A percentile compares a stretch with the other conserved stretches of the same genome.
Evolutionary conservation across 2,797 vertebrate species (phyloP).

Genomic region (Strix occidentalis): DNA sequence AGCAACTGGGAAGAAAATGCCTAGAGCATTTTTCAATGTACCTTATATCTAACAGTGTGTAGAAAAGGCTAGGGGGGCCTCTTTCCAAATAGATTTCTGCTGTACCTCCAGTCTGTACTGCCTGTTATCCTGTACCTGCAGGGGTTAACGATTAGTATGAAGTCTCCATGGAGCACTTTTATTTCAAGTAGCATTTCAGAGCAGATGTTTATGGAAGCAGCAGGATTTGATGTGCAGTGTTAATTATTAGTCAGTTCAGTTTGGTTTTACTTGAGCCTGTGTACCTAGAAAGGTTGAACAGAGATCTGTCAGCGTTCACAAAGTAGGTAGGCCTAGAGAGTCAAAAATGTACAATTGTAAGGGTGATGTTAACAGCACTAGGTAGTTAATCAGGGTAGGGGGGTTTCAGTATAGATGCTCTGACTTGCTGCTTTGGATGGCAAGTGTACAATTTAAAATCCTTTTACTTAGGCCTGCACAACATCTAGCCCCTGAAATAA

Average conservation of each 20-base stretch:
- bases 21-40: not conserved
- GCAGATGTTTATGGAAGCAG: not conserved
- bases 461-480: not conserved
- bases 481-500: not conserved
- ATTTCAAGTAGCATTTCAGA: conserved; percentile 13
- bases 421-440: not conserved
- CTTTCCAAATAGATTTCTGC: not conserved
- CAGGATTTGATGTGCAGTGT: conserved; percentile 3
- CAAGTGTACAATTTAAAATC: not conserved
- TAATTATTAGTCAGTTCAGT: conserved; percentile 20
- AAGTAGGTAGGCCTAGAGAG: not conserved
- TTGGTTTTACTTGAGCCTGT: not conserved
- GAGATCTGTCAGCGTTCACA: not conserved
- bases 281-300: not conserved
- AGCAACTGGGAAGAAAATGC: not conserved
- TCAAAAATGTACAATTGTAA: not conserved
- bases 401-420: not conserved
- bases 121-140: not conserved
- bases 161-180: not conserved
- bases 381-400: not conserved
- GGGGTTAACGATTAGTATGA: not conserved
- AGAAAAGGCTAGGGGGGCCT: not conserved
- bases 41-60: not conserved
- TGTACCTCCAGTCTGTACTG: not conserved
- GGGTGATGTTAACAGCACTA: not conserved